A percentile compares a stretch with the other conserved stretches of the same genome.
Conservation (phyloP, 2,797 vertebrate genomes). For the Paguma larvata region DNA sequence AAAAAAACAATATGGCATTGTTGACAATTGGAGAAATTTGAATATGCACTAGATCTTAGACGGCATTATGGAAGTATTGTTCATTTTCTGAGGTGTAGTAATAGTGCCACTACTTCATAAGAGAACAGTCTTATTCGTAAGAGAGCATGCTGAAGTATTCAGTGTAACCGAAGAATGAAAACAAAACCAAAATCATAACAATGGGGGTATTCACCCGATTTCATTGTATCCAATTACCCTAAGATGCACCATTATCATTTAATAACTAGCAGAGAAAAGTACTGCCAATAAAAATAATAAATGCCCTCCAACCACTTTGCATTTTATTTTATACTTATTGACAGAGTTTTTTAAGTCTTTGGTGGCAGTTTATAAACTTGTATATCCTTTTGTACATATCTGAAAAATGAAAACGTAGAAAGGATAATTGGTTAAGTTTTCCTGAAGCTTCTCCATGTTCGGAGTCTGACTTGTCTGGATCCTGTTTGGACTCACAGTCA, state of each 20-base stretch:
- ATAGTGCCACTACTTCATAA: background rate
- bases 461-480: background rate
- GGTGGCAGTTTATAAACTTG: background rate
- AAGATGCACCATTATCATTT: background rate
- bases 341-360: background rate
- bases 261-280: background rate
- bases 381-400: background rate
- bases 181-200: background rate
- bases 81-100: background rate
- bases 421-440: background rate
- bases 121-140: background rate
- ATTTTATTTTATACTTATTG: background rate
- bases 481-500: background rate
- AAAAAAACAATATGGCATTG: background rate
- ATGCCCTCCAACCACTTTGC: background rate
- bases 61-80: background rate
- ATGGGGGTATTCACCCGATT: background rate
- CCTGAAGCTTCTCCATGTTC: background rate
- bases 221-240: background rate
- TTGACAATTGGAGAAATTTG: background rate
- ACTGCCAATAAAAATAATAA: background rate
- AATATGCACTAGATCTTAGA: background rate
- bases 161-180: background rate
- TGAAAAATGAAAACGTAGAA: background rate
- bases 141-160: background rate